Base-by-base conservation (phyloP, 2,113 vertebrate species). In the Cariama cristata region DNA sequence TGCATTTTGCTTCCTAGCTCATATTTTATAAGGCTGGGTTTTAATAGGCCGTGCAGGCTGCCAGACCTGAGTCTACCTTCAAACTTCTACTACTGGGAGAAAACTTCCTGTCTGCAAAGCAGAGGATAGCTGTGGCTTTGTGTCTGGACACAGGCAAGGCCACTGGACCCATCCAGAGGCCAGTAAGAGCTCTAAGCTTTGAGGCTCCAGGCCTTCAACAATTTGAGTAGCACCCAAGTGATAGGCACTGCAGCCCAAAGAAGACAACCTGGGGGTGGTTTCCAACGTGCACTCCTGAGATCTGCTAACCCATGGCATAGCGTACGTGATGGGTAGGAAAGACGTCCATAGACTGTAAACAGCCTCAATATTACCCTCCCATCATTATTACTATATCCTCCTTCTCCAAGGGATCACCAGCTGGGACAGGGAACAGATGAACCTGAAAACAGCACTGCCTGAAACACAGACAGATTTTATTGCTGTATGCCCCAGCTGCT, bases 1-100 rank as follows among this genome's bases (percentile, higher is more conserved):
- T 91, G 93, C 12, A 3, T 96, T 95, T 97, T 96, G 69, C 94
- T 97, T 91, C 88, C 86, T 96, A 93, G 85, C 83, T 97, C 79
- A 60, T 91, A 92, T 94, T 97, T 98, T 97, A 96, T 91, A 92
- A 86, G 95, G 88, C 75, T 95, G 73, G 3, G 72, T 98, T 97
- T 95, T 96, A 95, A 93, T 52, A 92, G 91, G 59, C 55, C 3
- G 3, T 73, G 42, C 59, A 77, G 90, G 55, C 86, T 93, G 88
- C 90, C 94, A 97, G 91, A 86, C 71, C 79, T 83, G 59, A 88
- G 49, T 88, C 90, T 97, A 75, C 95, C 94, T 96, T 89, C 90
- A 90, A 16, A 91, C 44, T 44, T 58, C 44, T 59, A 27, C 38
- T 87, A 19, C 24, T 20, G 33, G 27, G 68, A 72, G 71, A 82